Conservation (phyloP, 2,888 invertebrate genomes). For the Diaphora mendica region DNA sequence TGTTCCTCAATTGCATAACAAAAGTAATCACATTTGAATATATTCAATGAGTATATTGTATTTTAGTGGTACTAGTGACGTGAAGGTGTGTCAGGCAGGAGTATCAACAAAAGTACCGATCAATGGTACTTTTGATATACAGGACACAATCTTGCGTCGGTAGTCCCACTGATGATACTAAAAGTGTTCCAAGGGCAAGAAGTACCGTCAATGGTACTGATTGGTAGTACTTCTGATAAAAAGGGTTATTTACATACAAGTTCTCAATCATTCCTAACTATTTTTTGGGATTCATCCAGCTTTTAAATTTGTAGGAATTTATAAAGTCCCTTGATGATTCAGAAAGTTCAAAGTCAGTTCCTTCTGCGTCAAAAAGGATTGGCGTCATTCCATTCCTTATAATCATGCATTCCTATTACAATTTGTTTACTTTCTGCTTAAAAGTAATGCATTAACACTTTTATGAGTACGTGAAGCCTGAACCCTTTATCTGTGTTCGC, state of each 20-base stretch:
- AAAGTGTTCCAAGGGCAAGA: no score
- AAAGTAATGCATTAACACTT: background rate
- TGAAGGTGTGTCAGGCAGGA: no score
- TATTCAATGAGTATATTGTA: no score
- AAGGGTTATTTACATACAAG: background rate
- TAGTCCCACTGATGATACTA: no score
- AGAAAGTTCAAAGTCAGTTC: background rate
- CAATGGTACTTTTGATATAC: no score
- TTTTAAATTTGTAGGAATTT: background rate
- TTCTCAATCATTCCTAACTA: no score
- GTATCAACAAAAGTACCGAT: no score
- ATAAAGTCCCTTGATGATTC: background rate
- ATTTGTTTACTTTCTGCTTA: slow-evolving; percentile 2
- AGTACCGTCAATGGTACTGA: no score
- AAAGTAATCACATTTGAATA: background rate
- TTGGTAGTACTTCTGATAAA: no score
- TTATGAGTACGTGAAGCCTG: background rate
- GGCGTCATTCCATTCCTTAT: background rate
- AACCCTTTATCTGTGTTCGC: slow-evolving; percentile 14
- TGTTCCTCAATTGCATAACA: background rate
- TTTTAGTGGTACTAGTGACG: no score
- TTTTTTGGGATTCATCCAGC: background rate
- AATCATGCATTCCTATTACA: background rate
- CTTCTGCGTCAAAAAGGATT: background rate
- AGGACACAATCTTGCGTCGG: no score